Base-by-base conservation (phyloP, 2,797 vertebrate genomes). In the Thripadectes ignobilis region DNA sequence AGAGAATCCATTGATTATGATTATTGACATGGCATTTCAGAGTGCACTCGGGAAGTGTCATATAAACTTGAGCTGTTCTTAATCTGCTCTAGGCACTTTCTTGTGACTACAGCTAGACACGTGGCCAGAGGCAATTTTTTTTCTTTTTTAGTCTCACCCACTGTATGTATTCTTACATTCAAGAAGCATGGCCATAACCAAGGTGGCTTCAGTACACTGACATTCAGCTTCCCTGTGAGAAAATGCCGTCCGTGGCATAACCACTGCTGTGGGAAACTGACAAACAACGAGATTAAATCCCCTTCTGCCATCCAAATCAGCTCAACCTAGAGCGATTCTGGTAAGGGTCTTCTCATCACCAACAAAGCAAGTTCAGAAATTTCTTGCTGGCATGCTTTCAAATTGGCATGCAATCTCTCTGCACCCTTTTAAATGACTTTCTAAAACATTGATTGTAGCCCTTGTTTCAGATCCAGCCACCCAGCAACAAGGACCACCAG, bases 371-470 rank as follows among this genome's bases (percentile, higher is more conserved):
- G 16, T 68, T 68, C 65, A 88, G 41, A 54, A 65, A 83, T 75
- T 89, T 93, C 76, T 78, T 80, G 15, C 66, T 76, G 63, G 79
- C 67, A 34, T 62, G 52, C 39, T 80, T 95, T 79, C 3, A 17
- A 88, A 32, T 3, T 81, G 87, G 55, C 54, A 54, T 57, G 29
- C 65, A 63, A 68, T 75, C 78, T 88, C 39, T 32, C 48, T 92
- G 34, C 57, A 93, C 27, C 9, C 41, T 76, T 97, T 85, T 79
- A 78, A 89, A 88, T 11, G 12, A 75, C 46, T 91, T 93, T 80
- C 81, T 49, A 75, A 88, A 95, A 58, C 14, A 45, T 36, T 72
- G 59, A 45, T 94, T 95, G 32, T 61, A 76, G 71, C 22, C n/a
- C 14, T 54, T 77, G 26, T 73, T 93, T 92, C 68, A 79, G 41